phyloP scores from a whole-genome alignment of 2,113 vertebrate genomes.

The Mirza zaza region DNA sequence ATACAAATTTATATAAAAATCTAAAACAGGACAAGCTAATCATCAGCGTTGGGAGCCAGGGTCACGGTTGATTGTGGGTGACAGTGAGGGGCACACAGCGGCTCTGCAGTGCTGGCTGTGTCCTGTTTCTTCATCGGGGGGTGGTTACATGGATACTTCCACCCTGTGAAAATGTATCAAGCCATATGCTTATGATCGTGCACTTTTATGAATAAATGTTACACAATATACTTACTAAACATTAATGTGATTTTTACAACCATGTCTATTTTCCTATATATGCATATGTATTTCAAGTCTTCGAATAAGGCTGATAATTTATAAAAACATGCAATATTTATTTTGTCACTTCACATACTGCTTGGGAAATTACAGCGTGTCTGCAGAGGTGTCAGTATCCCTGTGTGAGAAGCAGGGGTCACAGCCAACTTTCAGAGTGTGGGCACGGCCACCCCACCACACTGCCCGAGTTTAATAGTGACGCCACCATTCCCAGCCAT shows the following conservation, averaged over 20 bases:
- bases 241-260: neutral
- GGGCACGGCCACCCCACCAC: neutral
- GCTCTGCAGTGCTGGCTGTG: neutral
- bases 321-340: neutral
- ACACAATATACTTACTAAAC: neutral
- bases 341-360: neutral
- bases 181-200: neutral
- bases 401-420: neutral
- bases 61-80: neutral
- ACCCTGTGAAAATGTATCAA: neutral
- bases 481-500: neutral
- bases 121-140: neutral
- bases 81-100: neutral
- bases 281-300: neutral
- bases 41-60: neutral
- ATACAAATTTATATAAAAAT: neutral
- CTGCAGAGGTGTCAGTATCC: neutral
- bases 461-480: neutral
- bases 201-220: neutral
- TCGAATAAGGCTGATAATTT: neutral
- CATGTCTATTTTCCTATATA: neutral
- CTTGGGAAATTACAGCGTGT: neutral
- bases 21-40: neutral
- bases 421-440: neutral
- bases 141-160: neutral